A percentile compares a stretch with the other conserved stretches of the same genome.
These are phyloP conservation scores for Drosophila koepferae DNA, from an alignment of 2,888 invertebrate species.

Conservation along the genomic window DNA sequence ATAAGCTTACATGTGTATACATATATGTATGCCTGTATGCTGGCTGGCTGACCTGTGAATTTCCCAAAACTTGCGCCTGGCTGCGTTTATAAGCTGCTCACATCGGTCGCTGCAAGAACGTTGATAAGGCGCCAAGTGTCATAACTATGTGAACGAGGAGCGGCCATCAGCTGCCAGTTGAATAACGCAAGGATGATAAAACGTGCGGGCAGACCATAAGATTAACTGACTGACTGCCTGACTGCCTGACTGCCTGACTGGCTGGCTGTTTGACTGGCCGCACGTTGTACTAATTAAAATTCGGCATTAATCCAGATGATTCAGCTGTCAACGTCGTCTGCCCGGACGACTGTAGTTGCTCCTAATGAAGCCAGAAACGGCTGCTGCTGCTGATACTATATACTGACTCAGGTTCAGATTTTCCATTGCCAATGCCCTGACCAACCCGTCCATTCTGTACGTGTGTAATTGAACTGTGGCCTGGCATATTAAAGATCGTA, in stretches of 20 bases:
- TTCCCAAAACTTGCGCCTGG: conserved; percentile 46
- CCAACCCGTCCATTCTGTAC: conserved; percentile 41
- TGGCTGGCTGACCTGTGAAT: conserved; percentile 16
- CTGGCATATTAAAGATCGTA: conserved; percentile 71
- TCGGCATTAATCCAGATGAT: conserved; percentile 82
- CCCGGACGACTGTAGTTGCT: conserved; percentile 26
- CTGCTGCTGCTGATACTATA: conserved; percentile 8
- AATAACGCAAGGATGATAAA: conserved; percentile 25
- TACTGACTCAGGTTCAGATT: conserved; percentile 4
- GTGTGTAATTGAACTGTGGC: conserved; percentile 77
- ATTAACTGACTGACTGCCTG: conserved; percentile 35
- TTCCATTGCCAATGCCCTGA: background rate
- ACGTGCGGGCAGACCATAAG: conserved; percentile 40
- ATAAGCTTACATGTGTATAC: conserved; percentile 1
- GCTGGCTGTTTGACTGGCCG: conserved; percentile 23
- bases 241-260: conserved; percentile 13
- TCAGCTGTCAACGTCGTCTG: conserved; percentile 73
- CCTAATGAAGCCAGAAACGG: conserved; percentile 36
- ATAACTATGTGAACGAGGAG: conserved; percentile 58
- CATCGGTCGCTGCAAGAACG: conserved; percentile 53
- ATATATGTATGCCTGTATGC: conserved; percentile 5
- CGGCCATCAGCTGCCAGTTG: conserved; percentile 21
- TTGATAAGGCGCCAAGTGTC: conserved; percentile 78
- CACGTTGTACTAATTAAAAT: conserved; percentile 81
- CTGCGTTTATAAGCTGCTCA: conserved; percentile 51